Base-by-base conservation (phyloP, 2,797 vertebrate species). In the Enteromius radiatus region DNA sequence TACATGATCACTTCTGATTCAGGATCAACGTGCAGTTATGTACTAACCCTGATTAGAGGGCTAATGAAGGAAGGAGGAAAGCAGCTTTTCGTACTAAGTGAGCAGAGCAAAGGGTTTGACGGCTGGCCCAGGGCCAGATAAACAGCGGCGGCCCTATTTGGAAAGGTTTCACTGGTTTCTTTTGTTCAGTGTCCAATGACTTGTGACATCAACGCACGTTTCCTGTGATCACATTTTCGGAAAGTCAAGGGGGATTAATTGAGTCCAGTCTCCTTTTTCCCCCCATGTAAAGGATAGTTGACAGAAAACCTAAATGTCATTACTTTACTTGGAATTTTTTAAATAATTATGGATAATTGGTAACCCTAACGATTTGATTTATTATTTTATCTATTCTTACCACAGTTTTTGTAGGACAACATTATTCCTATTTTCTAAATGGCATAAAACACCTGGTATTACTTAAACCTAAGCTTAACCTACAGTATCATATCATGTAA, bases 1-100 rank as follows among this genome's bases (percentile, higher is more conserved):
- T 83, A 82, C 56, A 64, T 54, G 76, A 85, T 85, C 84, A 83
- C 80, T 86, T 56, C 76, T 49, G 80, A 85, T 82, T 81, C 78
- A 61, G 67, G 73, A 77, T 84, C 69, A 75, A 84, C 69, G 54
- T 47, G 64, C 41, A 63, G 79, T 84, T 84, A 78, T 81, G 80
- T 68, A 84, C 78, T 69, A 80, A 77, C 70, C 61, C 79, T 87
- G 87, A 90, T 84, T 86, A 80, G 68, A 86, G 75, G 69, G 81
- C 84, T 88, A 89, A 89, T 88, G 85, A 84, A 87, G 74, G 59
- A 65, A 84, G 59, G 59, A 81, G 82, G 76, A 86, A 89, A 84
- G 81, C 70, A 85, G 86, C 83, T 82, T 87, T 84, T 81, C 69
- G 68, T 82, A 84, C 76, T 69, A 77, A 81, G 80, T 19, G n/a